Base-by-base conservation (phyloP, 2,113 vertebrate species). In the Heterochromis multidens region DNA sequence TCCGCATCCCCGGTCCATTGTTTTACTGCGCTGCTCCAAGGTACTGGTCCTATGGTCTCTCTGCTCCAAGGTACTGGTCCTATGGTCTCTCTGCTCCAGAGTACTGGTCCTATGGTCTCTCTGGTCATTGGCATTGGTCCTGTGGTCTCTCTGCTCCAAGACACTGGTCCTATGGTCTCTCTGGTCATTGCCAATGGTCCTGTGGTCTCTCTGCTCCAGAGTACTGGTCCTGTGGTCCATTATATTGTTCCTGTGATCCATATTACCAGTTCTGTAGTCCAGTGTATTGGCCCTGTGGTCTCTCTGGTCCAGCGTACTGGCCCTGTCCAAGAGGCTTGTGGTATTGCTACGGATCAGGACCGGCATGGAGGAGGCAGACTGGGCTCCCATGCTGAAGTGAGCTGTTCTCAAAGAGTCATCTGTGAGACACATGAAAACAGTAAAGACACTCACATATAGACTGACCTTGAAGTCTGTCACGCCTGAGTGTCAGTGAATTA, bases 361-460 rank as follows among this genome's bases (percentile, higher is more conserved):
- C 0, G 97, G 95, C 87, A 97, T 85, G 43, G 96, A 83, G 37
- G 96, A 77, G 19, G 88, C 87, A 4, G 96, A 92, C 83, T 96
- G 91, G 81, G 95, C 95, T 57, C 94, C 91, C 5, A 92, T 94
- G 7, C 92, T 96, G 89, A 96, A 91, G 81, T 95, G 96, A 77
- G 96, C 94, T 7, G 93, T 85, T 91, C 96, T 95, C 88, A 97
- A 92, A 0, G 96, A 96, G 62, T 97, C 97, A 65, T 98, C 98
- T 99, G 89, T 70, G 94, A 96, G 81, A 77, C 74, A 95, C 3
- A 77, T n/a, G 61, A 21, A 77, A 13, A 81, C 2, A 89, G 59
- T 46, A 33, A 40, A 58, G 27, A 76, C 16, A 7, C 63, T 72
- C 13, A 23, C 27, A 56, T 6, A 1, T 8, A 43, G 6, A 19